Evolutionary conservation across 2,888 invertebrate genomes (phyloP).

Genomic region (Metellina segmentata): DNA sequence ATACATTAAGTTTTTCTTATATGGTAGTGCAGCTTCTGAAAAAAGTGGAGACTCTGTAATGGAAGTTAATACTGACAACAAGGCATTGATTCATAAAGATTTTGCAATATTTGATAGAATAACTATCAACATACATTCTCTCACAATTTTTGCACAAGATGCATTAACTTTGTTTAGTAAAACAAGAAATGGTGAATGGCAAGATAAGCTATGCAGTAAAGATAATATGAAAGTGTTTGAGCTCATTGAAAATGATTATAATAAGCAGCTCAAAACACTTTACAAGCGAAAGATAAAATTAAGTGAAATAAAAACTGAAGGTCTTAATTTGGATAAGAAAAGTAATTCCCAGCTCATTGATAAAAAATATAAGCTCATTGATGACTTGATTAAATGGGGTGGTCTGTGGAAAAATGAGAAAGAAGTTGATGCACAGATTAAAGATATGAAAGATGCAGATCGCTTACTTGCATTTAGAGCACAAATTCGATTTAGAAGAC

Average conservation of each 20-base stretch:
- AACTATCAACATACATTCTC: slow-evolving; percentile 66
- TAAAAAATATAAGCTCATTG: slow-evolving; percentile 74
- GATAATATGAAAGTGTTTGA: slow-evolving; percentile 61
- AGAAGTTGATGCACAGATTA: slow-evolving; percentile 68
- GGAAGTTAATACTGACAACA: slow-evolving; percentile 21
- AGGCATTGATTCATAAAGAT: slow-evolving; percentile 58
- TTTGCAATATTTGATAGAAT: slow-evolving; percentile 68
- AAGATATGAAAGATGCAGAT: slow-evolving; percentile 69
- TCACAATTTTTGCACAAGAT: slow-evolving; percentile 62
- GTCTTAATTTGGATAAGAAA: slow-evolving; percentile 15
- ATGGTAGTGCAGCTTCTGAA: slow-evolving; percentile 27
- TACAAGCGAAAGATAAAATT: slow-evolving; percentile 66
- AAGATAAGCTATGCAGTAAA: slow-evolving; percentile 66
- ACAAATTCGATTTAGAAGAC: slow-evolving; percentile 70
- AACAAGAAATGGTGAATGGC: slow-evolving; percentile 68
- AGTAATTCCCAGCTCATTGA: slow-evolving; percentile 58
- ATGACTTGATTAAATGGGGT: slow-evolving; percentile 74
- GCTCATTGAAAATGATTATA: slow-evolving; percentile 56
- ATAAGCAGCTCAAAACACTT: slow-evolving; percentile 51
- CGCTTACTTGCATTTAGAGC: slow-evolving; percentile 63
- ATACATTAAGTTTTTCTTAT: slow-evolving; percentile 56
- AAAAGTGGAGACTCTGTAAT: slow-evolving; percentile 59
- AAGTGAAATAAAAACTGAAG: slow-evolving; percentile 27
- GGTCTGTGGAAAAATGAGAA: slow-evolving; percentile 75
- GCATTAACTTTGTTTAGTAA: slow-evolving; percentile 62